Percentiles rank a stretch among this genome's conserved stretches.
These are phyloP conservation scores for Patella ulyssiponensis DNA, from an alignment of 2,888 invertebrate genomes.

Conservation along the genomic window DNA sequence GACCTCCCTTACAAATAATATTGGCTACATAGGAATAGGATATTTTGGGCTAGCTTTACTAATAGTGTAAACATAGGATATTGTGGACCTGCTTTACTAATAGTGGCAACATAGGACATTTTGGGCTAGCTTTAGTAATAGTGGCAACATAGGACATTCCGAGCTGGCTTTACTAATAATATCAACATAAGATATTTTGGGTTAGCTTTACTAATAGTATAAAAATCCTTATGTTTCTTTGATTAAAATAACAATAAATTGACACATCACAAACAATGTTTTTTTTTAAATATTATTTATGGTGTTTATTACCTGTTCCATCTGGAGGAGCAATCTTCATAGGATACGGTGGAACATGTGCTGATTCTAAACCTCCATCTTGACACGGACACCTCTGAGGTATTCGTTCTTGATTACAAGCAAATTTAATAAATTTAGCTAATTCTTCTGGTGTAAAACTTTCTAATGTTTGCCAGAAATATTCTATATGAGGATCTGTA, in stretches of 20 bases:
- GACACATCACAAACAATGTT: neutral
- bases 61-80: too few relatives aligned
- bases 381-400: slow-evolving; percentile 69
- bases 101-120: neutral
- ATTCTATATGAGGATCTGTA: slow-evolving; percentile 68
- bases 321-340: slow-evolving; percentile 73
- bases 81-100: too few relatives aligned
- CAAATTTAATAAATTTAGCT: slow-evolving; percentile 70
- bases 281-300: too few relatives aligned
- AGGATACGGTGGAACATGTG: slow-evolving; percentile 71
- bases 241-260: too few relatives aligned
- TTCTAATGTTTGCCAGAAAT: slow-evolving; percentile 70
- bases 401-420: slow-evolving; percentile 71
- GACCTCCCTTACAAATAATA: too few relatives aligned
- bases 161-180: neutral
- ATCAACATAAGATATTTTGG: neutral
- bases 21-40: too few relatives aligned
- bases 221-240: too few relatives aligned
- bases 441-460: slow-evolving; percentile 67
- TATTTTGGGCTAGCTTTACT: neutral
- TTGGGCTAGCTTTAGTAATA: neutral
- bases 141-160: neutral
- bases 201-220: neutral
- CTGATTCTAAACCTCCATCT: slow-evolving; percentile 64
- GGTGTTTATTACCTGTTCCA: slow-evolving; percentile 56